Conservation (phyloP, 2,888 invertebrate genomes). For the Pediacus dermestoides region DNA sequence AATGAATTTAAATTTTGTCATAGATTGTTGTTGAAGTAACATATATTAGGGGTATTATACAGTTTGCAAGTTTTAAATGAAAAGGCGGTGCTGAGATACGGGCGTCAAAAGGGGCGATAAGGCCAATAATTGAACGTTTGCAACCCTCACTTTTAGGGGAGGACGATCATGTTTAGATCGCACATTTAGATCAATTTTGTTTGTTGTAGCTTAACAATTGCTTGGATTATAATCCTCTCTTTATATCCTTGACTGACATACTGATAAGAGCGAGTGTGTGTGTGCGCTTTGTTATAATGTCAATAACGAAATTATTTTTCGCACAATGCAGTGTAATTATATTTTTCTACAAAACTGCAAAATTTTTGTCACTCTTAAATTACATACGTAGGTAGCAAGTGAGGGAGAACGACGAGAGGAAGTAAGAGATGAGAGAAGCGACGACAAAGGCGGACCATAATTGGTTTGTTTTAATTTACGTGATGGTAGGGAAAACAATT, state of each 20-base stretch:
- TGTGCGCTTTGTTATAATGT: slow-evolving; percentile 37
- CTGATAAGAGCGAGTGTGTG: slow-evolving; percentile 44
- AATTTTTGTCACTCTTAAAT: not conserved
- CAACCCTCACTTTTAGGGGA: slow-evolving; percentile 35
- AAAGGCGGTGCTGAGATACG: slow-evolving; percentile 44
- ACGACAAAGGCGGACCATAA: slow-evolving; percentile 48
- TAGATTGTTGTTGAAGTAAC: slow-evolving; percentile 29
- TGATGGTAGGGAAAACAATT: slow-evolving; percentile 58
- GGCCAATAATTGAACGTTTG: slow-evolving; percentile 47
- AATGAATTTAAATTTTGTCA: slow-evolving; percentile 27
- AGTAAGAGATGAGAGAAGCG: slow-evolving; percentile 28
- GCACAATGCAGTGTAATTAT: no score
- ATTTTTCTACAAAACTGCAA: no score
- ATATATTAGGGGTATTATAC: slow-evolving; percentile 35
- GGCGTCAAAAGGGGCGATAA: slow-evolving; percentile 45
- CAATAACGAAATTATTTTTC: slow-evolving; percentile 36
- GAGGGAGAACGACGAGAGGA: slow-evolving; percentile 23
- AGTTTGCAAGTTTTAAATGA: slow-evolving; percentile 37
- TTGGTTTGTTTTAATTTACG: slow-evolving; percentile 53
- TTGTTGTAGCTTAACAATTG: slow-evolving; percentile 51
- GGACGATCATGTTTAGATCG: slow-evolving; percentile 49
- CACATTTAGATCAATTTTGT: slow-evolving; percentile 51
- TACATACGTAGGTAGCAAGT: not conserved
- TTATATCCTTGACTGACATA: slow-evolving; percentile 43
- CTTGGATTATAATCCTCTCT: slow-evolving; percentile 47